Evolutionary conservation across 2,113 vertebrate species (phyloP), one percentile per base, ranked within the genome.

Genomic region (Gambusia holbrooki): DNA sequence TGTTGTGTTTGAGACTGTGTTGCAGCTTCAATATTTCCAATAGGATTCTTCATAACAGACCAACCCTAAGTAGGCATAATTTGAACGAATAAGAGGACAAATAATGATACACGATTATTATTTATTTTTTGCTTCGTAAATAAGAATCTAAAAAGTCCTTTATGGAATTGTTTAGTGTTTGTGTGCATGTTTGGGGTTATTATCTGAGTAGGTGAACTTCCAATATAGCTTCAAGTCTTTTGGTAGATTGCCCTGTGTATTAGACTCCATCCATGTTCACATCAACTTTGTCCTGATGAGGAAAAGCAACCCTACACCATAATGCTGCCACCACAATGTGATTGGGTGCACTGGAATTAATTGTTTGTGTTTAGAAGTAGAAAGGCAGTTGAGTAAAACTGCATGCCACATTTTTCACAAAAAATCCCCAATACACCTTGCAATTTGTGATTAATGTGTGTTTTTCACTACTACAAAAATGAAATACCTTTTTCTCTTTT

Each of bases 401-500:
- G 45, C 17, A 48, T 5, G 17, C 14, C 45, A 48, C 45, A 48
- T 48, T 48, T 48, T 48, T 48, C 17, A 19, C 17, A 48, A 19
- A 17, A 19, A 19, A 48, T 19, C 45, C 5, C 5, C 14, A 19
- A 19, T 17, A 19, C 4, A 19, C 17, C 17, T 48, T 48, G 5
- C 1, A 19, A 19, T 48, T 48, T 48, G 1, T 48, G 45, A 2
- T 48, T 48, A 17, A 14, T 1, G 15, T 22, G 17, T 10, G 8
- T 54, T 51, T 51, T 54, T 7, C 9, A 37, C 35, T 37, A 2
- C 10, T 11, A 48, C 5, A 48, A 48, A 6, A 22, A 25, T 69
- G 83, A 35, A 35, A 35, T 11, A 3, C 12, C 9, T 80, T n/a
- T 72, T 48, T 81, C 12, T 84, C 25, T 87, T n/a, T 42, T 82